Evolutionary conservation across 2,797 vertebrate species (phyloP).

Genomic region (Xiphorhynchus erythropygius): DNA sequence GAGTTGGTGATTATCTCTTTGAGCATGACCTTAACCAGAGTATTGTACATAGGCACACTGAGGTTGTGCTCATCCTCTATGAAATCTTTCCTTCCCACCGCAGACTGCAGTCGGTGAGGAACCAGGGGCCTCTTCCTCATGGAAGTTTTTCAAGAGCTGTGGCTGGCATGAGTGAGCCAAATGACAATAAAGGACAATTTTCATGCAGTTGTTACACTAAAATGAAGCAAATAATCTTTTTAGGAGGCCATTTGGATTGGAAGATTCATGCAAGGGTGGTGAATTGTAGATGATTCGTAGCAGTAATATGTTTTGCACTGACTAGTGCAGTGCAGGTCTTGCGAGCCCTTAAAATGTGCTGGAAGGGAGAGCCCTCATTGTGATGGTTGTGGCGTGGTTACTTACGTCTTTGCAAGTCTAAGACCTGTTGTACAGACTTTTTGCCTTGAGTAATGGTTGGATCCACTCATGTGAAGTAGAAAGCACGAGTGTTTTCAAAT

Average conservation of each 20-base stretch:
- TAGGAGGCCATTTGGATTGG: neutral
- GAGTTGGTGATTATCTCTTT: neutral
- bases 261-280: neutral
- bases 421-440: neutral
- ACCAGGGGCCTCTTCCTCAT: neutral
- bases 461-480: neutral
- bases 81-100: neutral
- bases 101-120: neutral
- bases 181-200: neutral
- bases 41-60: neutral
- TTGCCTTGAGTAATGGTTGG: neutral
- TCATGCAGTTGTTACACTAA: neutral
- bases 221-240: neutral
- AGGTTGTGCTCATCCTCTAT: neutral
- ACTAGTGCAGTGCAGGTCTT: neutral
- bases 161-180: neutral
- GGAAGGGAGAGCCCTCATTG: neutral
- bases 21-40: neutral
- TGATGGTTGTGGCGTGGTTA: neutral
- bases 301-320: neutral
- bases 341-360: rapidly evolving
- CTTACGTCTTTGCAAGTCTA: rapidly evolving
- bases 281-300: neutral
- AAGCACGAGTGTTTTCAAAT: neutral
- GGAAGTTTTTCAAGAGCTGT: neutral